A percentile compares a stretch with the other conserved stretches of the same genome.
These are phyloP conservation scores for Liodrosophila aerea DNA, from an alignment of 2,888 invertebrate species.

Conservation along the genomic window DNA sequence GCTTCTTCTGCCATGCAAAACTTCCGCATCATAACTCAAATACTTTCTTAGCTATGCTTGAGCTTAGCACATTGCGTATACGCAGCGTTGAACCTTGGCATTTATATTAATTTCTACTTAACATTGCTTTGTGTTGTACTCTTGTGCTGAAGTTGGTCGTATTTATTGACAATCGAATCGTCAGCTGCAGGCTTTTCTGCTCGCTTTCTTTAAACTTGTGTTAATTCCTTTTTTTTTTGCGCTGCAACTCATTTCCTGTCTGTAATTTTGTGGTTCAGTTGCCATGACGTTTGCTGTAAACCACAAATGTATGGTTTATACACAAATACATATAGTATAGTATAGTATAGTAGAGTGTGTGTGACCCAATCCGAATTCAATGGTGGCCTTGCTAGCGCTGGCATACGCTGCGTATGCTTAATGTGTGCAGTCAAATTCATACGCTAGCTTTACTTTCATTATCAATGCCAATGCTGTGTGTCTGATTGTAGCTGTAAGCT, in stretches of 20 bases:
- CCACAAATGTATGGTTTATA: conserved; percentile 22
- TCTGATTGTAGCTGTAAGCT: background rate
- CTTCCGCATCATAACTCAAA: background rate
- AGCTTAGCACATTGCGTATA: conserved; percentile 1
- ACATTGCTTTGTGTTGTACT: background rate
- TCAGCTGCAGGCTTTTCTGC: background rate
- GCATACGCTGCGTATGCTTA: conserved; percentile 47
- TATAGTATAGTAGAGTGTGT: no score
- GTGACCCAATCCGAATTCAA: conserved; percentile 14
- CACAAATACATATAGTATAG: conserved; percentile 2
- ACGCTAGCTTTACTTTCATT: conserved; percentile 50
- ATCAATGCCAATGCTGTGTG: conserved; percentile 50
- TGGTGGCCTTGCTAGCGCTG: conserved; percentile 21
- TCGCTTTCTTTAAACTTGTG: background rate
- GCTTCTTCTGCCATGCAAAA: no score
- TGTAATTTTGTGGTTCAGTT: conserved; percentile 37
- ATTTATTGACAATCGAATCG: no score
- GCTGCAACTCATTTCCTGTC: conserved; percentile 28
- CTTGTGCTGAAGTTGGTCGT: no score
- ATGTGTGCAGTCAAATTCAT: conserved; percentile 29
- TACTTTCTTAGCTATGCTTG: conserved; percentile 2
- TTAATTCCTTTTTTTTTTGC: conserved; percentile 17
- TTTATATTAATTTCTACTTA: background rate
- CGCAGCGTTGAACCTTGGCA: background rate
- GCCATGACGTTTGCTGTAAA: conserved; percentile 9